Conservation (phyloP, 2,113 vertebrate genomes). For the Bubalus kerabau region DNA sequence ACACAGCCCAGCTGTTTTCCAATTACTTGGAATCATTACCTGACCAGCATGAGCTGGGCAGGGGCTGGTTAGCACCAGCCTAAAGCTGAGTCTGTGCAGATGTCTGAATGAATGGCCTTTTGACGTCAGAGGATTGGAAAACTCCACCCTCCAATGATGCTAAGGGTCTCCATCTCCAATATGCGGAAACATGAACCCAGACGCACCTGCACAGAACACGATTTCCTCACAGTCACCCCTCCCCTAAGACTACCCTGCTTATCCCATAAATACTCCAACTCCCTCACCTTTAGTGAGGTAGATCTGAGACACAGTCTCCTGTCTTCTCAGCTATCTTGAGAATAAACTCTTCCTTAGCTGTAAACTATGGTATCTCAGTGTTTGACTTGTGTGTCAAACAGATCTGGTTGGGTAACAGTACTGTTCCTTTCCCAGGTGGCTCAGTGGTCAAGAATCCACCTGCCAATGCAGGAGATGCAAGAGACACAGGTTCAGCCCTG, state of each 20-base stretch:
- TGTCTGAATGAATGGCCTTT: background rate
- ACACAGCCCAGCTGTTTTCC: background rate
- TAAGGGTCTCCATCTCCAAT: background rate
- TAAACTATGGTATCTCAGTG: background rate
- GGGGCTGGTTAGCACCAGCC: background rate
- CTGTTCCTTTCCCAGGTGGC: background rate
- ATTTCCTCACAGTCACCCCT: background rate
- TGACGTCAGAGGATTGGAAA: background rate
- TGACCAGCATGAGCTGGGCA: background rate
- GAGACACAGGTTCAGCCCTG: background rate
- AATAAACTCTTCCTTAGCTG: background rate
- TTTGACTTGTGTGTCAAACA: background rate
- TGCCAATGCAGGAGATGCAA: background rate
- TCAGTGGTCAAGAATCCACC: background rate
- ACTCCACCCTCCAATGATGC: background rate
- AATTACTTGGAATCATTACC: background rate
- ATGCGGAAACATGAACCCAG: background rate
- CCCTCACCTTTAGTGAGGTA: background rate
- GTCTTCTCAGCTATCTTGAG: background rate
- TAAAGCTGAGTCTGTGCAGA: background rate
- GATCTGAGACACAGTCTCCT: background rate
- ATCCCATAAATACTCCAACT: background rate
- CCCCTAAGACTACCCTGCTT: background rate
- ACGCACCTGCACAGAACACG: fast-evolving
- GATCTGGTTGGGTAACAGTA: background rate